phyloP scores from a whole-genome alignment of 2,797 vertebrate species.

The Arctocebus calabarensis region DNA sequence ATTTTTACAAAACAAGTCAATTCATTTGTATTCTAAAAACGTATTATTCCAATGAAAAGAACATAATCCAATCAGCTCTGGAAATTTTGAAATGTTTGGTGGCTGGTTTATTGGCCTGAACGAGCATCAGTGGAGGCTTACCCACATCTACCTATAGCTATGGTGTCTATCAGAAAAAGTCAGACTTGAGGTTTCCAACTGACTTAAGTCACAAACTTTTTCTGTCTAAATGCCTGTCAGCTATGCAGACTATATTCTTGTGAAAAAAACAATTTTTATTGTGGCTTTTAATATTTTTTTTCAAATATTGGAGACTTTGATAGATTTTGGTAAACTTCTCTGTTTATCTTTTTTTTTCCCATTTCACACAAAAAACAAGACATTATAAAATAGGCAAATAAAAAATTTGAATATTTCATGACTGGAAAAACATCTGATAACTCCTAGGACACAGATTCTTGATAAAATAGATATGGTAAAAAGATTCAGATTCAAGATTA shows the following conservation, averaged over 20 bases:
- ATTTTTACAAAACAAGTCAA: background rate
- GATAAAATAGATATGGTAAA: too few relatives aligned
- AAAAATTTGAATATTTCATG: too few relatives aligned
- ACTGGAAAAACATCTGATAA: too few relatives aligned
- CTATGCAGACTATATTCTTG: background rate
- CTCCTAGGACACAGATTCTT: too few relatives aligned
- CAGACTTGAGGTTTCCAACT: background rate
- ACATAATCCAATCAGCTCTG: background rate
- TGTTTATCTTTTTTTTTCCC: too few relatives aligned
- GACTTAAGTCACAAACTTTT: background rate
- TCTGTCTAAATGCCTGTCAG: background rate
- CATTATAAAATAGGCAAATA: too few relatives aligned
- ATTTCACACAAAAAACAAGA: too few relatives aligned
- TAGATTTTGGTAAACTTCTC: background rate
- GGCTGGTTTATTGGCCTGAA: background rate
- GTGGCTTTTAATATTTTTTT: background rate
- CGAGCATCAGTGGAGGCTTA: background rate
- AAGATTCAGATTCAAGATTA: too few relatives aligned
- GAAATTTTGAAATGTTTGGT: constrained; percentile 1
- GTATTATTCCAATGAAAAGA: background rate
- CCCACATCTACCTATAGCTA: background rate
- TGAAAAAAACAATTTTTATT: background rate
- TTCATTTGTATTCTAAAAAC: constrained; percentile 41
- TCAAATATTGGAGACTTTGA: background rate
- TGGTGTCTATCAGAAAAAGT: background rate